Conservation (phyloP, 2,113 vertebrate genomes). For the Dromaius novaehollandiae region DNA sequence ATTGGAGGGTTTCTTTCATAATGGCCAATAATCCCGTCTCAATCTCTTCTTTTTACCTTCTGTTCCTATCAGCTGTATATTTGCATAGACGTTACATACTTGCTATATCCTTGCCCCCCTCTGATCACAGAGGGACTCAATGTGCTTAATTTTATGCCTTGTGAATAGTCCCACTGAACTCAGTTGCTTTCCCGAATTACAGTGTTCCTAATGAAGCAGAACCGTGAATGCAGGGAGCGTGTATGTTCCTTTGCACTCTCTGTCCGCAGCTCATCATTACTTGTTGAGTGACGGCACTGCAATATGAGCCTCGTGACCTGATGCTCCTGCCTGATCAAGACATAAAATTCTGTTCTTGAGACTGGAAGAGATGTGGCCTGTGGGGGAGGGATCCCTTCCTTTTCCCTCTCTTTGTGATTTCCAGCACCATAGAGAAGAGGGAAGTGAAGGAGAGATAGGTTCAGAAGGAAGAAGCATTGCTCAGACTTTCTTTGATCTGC, state of each 20-base stretch:
- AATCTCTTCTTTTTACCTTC: not conserved
- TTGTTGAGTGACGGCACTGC: not conserved
- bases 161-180: not conserved
- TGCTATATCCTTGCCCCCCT: not conserved
- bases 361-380: not conserved
- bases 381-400: fast-evolving
- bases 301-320: not conserved
- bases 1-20: not conserved
- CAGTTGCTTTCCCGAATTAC: not conserved
- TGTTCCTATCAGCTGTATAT: not conserved
- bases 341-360: not conserved
- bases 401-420: not conserved
- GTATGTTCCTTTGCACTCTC: fast-evolving
- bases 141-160: not conserved
- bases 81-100: fast-evolving
- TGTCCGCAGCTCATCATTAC: not conserved
- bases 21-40: fast-evolving
- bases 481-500: constrained; percentile 64
- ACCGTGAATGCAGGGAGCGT: fast-evolving
- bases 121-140: not conserved
- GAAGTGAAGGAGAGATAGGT: constrained; percentile 19
- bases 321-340: not conserved
- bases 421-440: not conserved
- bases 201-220: not conserved
- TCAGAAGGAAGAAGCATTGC: constrained; percentile 43